A percentile compares a stretch with the other conserved stretches of the same genome.
These are phyloP conservation scores for Nephrotoma flavescens DNA, from an alignment of 2,888 invertebrate species.

Conservation along the genomic window DNA sequence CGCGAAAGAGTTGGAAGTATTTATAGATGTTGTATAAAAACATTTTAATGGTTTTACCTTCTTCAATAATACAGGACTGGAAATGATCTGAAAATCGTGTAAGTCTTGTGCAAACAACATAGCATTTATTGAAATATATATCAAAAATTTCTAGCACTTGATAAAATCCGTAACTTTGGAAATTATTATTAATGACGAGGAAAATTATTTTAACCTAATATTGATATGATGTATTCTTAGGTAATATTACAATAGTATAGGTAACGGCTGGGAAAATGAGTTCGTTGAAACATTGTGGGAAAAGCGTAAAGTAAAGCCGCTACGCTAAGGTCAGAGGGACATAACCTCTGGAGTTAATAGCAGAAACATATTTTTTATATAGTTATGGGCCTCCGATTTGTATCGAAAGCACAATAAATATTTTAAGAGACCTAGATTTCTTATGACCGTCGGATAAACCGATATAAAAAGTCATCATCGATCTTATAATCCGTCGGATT, in stretches of 20 bases:
- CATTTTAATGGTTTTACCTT: too few species aligned
- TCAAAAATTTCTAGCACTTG: too few species aligned
- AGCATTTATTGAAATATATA: too few species aligned
- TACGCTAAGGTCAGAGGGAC: background rate
- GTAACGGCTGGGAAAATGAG: too few species aligned
- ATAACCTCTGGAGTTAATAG: background rate
- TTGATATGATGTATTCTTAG: background rate
- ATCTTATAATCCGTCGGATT: too few species aligned
- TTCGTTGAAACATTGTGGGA: too few species aligned
- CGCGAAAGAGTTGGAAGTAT: too few species aligned
- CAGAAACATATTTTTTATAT: background rate
- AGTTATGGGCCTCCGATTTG: background rate
- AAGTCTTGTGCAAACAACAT: too few species aligned
- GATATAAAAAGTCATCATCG: too few species aligned
- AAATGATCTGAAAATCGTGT: background rate
- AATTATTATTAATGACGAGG: background rate
- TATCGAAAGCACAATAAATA: background rate
- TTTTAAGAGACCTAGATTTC: background rate
- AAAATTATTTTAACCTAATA: background rate
- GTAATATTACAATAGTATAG: too few species aligned
- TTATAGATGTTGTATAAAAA: too few species aligned
- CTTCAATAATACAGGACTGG: background rate
- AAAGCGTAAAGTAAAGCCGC: too few species aligned
- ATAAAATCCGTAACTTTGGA: background rate
- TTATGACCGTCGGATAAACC: background rate